Conservation (phyloP, 2,888 invertebrate species). For the Drosophila leonis region DNA sequence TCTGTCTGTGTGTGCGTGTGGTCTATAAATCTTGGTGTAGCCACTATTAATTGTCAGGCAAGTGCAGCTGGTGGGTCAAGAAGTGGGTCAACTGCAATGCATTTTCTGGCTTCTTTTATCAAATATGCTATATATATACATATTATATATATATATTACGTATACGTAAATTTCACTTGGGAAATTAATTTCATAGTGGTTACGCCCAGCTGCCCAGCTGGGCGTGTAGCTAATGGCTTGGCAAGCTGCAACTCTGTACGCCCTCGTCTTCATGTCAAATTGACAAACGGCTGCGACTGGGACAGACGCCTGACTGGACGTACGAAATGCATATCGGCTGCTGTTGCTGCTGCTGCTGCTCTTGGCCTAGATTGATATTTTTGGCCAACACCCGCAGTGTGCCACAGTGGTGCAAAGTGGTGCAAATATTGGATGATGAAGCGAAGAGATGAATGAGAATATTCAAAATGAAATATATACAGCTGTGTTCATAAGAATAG, state of each 20-base stretch:
- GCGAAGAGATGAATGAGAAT: neutral
- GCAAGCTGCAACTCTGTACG: conserved; percentile 60
- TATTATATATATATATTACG: conserved; percentile 45
- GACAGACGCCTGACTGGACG: conserved; percentile 9
- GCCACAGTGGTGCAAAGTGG: conserved; percentile 34
- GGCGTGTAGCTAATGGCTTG: conserved; percentile 56
- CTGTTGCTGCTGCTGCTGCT: conserved; percentile 47
- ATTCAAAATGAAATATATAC: neutral
- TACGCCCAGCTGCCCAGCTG: conserved; percentile 35
- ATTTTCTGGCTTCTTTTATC: conserved; percentile 19
- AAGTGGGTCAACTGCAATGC: conserved; percentile 63
- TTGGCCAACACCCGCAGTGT: conserved; percentile 40
- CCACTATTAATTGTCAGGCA: conserved; percentile 38
- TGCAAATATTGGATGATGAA: neutral
- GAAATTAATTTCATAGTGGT: conserved; percentile 79
- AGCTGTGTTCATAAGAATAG: too few relatives aligned
- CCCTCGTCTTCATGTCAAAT: conserved; percentile 47
- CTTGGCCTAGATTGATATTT: conserved; percentile 75
- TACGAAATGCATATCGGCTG: conserved; percentile 47
- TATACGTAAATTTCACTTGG: conserved; percentile 78
- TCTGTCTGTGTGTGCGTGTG: conserved; percentile 22
- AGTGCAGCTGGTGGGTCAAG: conserved; percentile 27
- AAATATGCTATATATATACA: conserved; percentile 11
- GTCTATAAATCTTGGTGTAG: conserved; percentile 44
- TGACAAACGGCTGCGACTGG: conserved; percentile 41